Percentiles rank a stretch among this genome's conserved stretches.
phyloP scores from a whole-genome alignment of 2,888 invertebrate genomes.

The Melinaea marsaeus region DNA sequence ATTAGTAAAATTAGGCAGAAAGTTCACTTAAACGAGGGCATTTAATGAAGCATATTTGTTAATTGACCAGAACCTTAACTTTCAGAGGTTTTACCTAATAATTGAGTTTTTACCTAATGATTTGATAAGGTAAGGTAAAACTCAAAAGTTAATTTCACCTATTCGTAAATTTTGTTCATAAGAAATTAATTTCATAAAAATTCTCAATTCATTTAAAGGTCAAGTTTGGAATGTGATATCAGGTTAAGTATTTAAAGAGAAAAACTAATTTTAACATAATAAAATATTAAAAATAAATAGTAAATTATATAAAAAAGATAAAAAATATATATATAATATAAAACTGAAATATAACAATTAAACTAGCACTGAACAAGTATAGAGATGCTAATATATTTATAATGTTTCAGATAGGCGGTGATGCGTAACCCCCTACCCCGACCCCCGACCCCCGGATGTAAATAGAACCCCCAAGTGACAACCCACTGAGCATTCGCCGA shows the following conservation, averaged over 20 bases:
- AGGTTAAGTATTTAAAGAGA: too few relatives aligned
- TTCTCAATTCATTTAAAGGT: too few relatives aligned
- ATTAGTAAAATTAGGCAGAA: slow-evolving; percentile 22
- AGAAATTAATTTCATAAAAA: too few relatives aligned
- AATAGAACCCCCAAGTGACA: slow-evolving; percentile 15
- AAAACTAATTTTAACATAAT: too few relatives aligned
- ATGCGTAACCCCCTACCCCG: background rate
- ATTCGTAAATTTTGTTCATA: too few relatives aligned
- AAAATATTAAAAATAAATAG: too few relatives aligned
- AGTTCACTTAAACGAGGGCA: slow-evolving; percentile 18
- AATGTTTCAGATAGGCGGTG: slow-evolving; percentile 6
- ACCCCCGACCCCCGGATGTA: slow-evolving; percentile 1
- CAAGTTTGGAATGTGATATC: too few relatives aligned
- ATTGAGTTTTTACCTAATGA: background rate
- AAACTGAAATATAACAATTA: background rate
- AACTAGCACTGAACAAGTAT: background rate
- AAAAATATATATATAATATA: background rate
- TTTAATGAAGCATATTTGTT: slow-evolving; percentile 21
- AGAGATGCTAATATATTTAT: background rate
- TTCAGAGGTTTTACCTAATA: background rate
- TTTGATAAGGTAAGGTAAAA: background rate
- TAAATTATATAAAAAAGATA: too few relatives aligned
- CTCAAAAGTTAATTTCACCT: too few relatives aligned
- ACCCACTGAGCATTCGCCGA: slow-evolving; percentile 16
- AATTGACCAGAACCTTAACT: slow-evolving; percentile 9